phyloP scores from a whole-genome alignment of 2,888 invertebrate species.

The Atethmia centrago region DNA sequence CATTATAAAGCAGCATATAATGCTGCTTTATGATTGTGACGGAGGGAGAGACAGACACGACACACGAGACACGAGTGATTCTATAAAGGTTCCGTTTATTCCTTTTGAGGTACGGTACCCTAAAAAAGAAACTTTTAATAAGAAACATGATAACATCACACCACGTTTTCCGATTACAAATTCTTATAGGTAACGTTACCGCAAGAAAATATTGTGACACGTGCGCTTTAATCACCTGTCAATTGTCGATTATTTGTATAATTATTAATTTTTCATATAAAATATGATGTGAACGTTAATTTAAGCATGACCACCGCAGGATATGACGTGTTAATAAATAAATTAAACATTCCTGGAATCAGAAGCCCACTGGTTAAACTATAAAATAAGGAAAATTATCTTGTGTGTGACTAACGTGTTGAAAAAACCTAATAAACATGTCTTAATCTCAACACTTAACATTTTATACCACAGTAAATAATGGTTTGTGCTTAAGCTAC shows the following conservation, averaged over 20 bases:
- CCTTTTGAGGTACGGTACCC: too few species aligned
- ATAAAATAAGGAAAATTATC: constrained; percentile 14
- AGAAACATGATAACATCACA: too few species aligned
- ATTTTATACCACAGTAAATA: background rate
- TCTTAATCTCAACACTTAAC: background rate
- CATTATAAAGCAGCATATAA: too few species aligned
- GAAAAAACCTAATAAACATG: constrained; percentile 14
- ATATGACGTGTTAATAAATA: constrained; percentile 9
- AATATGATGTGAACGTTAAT: constrained; percentile 21
- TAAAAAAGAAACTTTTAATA: too few species aligned
- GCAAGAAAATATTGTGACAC: constrained; percentile 10
- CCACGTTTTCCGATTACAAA: constrained; percentile 18
- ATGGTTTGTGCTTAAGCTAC: too few species aligned
- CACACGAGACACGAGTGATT: too few species aligned
- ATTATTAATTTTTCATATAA: constrained; percentile 18
- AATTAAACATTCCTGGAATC: constrained; percentile 8
- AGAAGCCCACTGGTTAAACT: constrained; percentile 3
- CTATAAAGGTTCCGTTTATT: too few species aligned
- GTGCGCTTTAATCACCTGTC: background rate
- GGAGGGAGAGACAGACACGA: too few species aligned
- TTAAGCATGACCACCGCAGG: constrained; percentile 8
- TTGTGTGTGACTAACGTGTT: constrained; percentile 11
- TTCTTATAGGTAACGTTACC: background rate
- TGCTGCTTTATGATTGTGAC: too few species aligned
- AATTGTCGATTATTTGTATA: constrained; percentile 6